Conservation (phyloP, 2,888 invertebrate genomes). For the Amiota minor region DNA sequence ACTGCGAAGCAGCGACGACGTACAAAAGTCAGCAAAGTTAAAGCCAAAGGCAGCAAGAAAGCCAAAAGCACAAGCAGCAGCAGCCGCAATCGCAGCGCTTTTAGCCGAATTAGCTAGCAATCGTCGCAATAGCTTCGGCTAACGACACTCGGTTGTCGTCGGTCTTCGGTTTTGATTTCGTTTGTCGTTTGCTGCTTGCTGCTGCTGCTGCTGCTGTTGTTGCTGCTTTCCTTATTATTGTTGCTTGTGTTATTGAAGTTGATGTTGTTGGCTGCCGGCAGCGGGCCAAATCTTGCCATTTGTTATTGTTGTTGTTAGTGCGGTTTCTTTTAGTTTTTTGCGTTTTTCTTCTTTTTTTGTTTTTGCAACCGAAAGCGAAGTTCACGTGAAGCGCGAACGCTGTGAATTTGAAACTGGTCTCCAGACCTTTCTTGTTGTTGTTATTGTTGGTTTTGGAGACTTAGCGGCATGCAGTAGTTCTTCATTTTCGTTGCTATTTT, state of each 20-base stretch:
- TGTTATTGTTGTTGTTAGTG: slow-evolving; percentile 39
- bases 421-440: not conserved
- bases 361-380: slow-evolving; percentile 20
- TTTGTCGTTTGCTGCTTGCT: slow-evolving; percentile 37
- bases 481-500: no score
- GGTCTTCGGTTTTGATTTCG: slow-evolving; percentile 61
- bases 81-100: not conserved
- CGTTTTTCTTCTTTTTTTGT: slow-evolving; percentile 3
- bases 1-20: no score
- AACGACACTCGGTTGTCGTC: slow-evolving; percentile 51
- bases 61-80: not conserved
- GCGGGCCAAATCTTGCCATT: slow-evolving; percentile 30
- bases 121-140: not conserved
- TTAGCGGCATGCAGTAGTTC: slow-evolving; percentile 10
- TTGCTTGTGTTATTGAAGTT: slow-evolving; percentile 31
- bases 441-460: slow-evolving; percentile 7
- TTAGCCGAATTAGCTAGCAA: not conserved
- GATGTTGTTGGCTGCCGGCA: slow-evolving; percentile 35
- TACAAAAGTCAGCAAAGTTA: not conserved
- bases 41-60: not conserved
- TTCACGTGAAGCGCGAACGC: slow-evolving; percentile 7
- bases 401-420: not conserved
- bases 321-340: not conserved
- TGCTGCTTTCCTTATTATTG: slow-evolving; percentile 30
- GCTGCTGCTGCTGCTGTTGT: slow-evolving; percentile 25